Base-by-base conservation (phyloP, 2,888 invertebrate species). In the Xestia ashworthii region DNA sequence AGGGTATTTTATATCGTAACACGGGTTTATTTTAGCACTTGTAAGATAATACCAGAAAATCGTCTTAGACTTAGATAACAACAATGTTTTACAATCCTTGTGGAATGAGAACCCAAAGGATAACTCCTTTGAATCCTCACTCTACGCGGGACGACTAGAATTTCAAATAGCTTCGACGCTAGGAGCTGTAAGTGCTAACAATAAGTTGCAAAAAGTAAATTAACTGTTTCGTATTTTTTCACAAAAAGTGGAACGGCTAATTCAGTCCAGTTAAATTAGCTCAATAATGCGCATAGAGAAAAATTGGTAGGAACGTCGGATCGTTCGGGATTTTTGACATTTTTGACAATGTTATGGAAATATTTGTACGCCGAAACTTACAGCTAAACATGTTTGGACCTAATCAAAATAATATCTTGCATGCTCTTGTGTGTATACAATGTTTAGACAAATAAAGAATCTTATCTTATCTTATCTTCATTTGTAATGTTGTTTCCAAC, bases 21-120 rank as follows among this genome's bases (percentile, higher is more conserved):
- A 72, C 32, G 14, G 73, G 48, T 78, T 80, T 65, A 32, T 64
- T 55, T 80, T n/a, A 41, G 32, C 62, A 64, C 50, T 76, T 48
- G 25, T 71, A 25, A 46, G 38, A 71, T 44, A 50, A 60, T 50
- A 68, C 50, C 60, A 58, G 58, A 38, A 71, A 80, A 71, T 68
- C 19, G 4, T 74, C 55, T 72, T 65, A 25, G 32, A 58, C 32
- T 73, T 55, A 32, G 4, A 65, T 32, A 74, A 44, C 58, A 78
- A 58, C 81, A 73, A 73, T 78, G 19, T 81, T 78, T 58, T 65
- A 78, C 14, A 66, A 38, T 9, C 44, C 50, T 74, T 46, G 50
- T 25, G n/a, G 44, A 50, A 44, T 19, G 19, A 55, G 12, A 9
- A 41, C 46, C 16, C 16, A 38, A 38, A 46, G 19, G 14, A 55